Evolutionary conservation across 2,113 vertebrate genomes (phyloP).

Genomic region (Andinoacara biseriatus): DNA sequence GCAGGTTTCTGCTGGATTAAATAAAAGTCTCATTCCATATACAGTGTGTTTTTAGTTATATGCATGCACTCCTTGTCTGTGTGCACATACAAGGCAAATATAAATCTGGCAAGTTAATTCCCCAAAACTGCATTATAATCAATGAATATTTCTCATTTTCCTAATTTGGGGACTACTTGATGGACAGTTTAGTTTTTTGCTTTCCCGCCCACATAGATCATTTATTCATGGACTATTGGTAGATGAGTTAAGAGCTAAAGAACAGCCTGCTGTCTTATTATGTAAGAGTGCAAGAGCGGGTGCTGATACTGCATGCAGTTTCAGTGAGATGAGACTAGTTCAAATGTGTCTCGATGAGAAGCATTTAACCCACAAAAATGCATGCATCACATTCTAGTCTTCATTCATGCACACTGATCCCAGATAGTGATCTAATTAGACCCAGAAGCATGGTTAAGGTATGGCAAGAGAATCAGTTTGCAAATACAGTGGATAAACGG

Average conservation of each 20-base stretch:
- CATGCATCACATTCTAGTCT: neutral
- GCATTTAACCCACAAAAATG: neutral
- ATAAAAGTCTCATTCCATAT: neutral
- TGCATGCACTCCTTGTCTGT: neutral
- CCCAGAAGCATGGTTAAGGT: neutral
- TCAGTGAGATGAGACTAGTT: neutral
- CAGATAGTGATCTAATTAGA: neutral
- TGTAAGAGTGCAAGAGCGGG: neutral
- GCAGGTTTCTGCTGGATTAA: neutral
- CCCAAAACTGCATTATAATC: neutral
- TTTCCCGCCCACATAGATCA: neutral
- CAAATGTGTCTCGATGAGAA: neutral
- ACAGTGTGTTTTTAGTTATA: neutral
- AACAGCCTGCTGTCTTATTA: neutral
- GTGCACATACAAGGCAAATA: neutral
- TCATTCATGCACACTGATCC: neutral
- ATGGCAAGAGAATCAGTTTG: neutral
- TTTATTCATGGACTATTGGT: neutral
- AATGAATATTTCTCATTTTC: neutral
- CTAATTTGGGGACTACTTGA: neutral
- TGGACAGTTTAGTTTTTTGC: neutral
- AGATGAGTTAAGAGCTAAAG: constrained; percentile 1
- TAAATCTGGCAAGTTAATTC: neutral
- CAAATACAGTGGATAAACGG: neutral
- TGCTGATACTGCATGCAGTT: neutral